Evolutionary conservation across 37 sponge, comb jelly and placozoan genomes (phyloP).

Genomic region (Agelas oroides): DNA sequence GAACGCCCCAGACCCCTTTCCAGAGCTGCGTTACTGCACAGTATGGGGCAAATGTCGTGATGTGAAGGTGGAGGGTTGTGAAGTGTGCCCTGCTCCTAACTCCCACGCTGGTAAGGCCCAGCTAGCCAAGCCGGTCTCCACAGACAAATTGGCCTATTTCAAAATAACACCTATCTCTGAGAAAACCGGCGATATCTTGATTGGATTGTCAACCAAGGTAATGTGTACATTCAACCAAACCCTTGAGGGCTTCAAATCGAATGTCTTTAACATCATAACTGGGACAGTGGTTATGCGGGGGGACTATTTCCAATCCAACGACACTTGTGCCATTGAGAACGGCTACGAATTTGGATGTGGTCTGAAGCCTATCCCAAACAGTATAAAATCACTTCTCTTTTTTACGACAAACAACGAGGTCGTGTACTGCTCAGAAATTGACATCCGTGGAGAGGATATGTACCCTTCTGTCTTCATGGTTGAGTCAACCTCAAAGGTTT

Average conservation of each 20-base stretch:
- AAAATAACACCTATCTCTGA: slow-evolving; percentile 6
- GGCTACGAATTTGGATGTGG: slow-evolving; percentile 55
- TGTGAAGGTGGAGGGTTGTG: slow-evolving; percentile 26
- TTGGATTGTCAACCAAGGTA: slow-evolving; percentile 40
- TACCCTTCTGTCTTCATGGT: slow-evolving; percentile 40
- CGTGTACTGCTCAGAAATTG: slow-evolving; percentile 26
- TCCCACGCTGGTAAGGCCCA: slow-evolving; percentile 35
- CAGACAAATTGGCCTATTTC: slow-evolving; percentile 13
- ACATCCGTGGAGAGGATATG: background rate
- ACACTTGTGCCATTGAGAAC: slow-evolving; percentile 3
- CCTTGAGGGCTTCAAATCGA: slow-evolving; percentile 7
- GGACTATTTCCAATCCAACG: slow-evolving; percentile 24
- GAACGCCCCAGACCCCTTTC: slow-evolving; percentile 36
- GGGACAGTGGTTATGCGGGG: slow-evolving; percentile 18
- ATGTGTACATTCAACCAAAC: slow-evolving; percentile 11
- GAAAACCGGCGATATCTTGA: slow-evolving; percentile 24
- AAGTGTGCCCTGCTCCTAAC: slow-evolving; percentile 1
- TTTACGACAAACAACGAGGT: slow-evolving; percentile 51
- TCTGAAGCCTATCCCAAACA: slow-evolving; percentile 3
- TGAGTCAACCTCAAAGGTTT: slow-evolving; percentile 22
- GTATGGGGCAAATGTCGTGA: slow-evolving; percentile 10
- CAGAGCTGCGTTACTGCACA: slow-evolving; percentile 31
- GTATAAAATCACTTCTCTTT: slow-evolving; percentile 39
- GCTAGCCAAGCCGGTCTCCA: background rate
- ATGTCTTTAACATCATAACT: slow-evolving; percentile 12